Percentiles rank a stretch among this genome's conserved stretches.
These are phyloP conservation scores for Blastomussa wellsi DNA, from an alignment of 92 coral and sea anemone genomes.

Conservation along the genomic window DNA sequence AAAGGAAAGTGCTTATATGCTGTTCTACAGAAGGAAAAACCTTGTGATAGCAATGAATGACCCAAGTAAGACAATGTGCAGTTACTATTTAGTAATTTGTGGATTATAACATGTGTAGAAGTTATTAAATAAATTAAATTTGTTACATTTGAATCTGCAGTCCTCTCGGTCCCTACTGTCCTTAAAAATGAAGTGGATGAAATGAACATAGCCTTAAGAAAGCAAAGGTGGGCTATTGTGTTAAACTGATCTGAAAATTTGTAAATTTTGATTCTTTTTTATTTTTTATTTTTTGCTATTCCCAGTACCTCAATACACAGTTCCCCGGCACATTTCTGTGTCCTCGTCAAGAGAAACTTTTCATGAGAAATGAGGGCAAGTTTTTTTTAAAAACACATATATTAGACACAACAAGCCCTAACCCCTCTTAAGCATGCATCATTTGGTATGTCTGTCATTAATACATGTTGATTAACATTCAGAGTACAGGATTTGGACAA, in stretches of 20 bases:
- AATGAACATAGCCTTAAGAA: slow-evolving; percentile 50
- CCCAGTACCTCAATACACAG: neutral
- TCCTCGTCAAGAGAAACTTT: no score
- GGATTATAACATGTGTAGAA: no score
- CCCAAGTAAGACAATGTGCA: slow-evolving; percentile 17
- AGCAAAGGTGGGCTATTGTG: slow-evolving; percentile 45
- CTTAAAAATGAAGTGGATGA: slow-evolving; percentile 49
- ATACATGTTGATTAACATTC: neutral
- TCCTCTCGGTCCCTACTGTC: slow-evolving; percentile 26
- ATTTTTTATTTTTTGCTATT: neutral
- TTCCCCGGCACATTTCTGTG: neutral
- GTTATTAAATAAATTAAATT: no score
- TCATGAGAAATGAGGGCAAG: no score
- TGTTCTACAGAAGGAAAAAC: slow-evolving; percentile 70
- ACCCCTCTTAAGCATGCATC: neutral
- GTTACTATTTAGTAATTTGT: neutral
- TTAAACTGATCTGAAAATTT: neutral
- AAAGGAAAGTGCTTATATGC: slow-evolving; percentile 86
- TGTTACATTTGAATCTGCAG: slow-evolving; percentile 4
- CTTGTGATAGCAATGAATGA: neutral
- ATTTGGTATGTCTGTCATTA: neutral
- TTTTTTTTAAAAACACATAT: no score
- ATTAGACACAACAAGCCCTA: no score
- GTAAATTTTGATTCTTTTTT: neutral
- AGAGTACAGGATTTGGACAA: neutral